A percentile compares a stretch with the other conserved stretches of the same genome.
Conservation (phyloP, 2,888 invertebrate genomes). For the Synanthedon formicaeformis region DNA sequence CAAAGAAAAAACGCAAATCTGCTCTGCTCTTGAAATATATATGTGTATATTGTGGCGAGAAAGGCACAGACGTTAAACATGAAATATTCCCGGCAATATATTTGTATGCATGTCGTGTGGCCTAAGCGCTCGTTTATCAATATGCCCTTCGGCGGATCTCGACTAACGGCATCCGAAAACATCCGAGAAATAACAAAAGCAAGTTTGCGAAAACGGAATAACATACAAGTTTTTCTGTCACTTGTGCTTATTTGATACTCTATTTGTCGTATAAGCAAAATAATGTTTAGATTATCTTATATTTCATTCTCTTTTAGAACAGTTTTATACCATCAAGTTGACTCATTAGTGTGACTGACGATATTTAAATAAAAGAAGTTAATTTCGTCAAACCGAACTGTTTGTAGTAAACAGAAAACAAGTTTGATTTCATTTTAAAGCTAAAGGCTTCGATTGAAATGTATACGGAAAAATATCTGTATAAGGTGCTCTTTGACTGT, state of each 20-base stretch:
- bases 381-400: no score
- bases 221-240: conserved; percentile 5
- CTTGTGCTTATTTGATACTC: neutral
- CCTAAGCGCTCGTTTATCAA: conserved; percentile 54
- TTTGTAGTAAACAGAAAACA: no score
- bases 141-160: conserved; percentile 43
- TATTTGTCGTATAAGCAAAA: no score
- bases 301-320: no score
- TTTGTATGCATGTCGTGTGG: conserved; percentile 48
- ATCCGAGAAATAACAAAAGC: conserved; percentile 28
- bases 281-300: no score
- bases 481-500: neutral
- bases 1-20: conserved; percentile 14
- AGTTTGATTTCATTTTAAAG: neutral
- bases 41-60: conserved; percentile 8
- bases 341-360: no score
- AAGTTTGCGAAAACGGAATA: conserved; percentile 14
- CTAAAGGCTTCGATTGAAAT: neutral
- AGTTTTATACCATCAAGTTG: no score
- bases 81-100: conserved; percentile 46
- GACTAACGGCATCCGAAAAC: conserved; percentile 21
- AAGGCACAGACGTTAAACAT: conserved; percentile 26
- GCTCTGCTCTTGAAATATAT: conserved; percentile 8
- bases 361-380: no score
- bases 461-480: neutral